These are phyloP conservation scores for Neosilurus mollespiculum DNA, from an alignment of 2,797 vertebrate species.

Conservation along the genomic window DNA sequence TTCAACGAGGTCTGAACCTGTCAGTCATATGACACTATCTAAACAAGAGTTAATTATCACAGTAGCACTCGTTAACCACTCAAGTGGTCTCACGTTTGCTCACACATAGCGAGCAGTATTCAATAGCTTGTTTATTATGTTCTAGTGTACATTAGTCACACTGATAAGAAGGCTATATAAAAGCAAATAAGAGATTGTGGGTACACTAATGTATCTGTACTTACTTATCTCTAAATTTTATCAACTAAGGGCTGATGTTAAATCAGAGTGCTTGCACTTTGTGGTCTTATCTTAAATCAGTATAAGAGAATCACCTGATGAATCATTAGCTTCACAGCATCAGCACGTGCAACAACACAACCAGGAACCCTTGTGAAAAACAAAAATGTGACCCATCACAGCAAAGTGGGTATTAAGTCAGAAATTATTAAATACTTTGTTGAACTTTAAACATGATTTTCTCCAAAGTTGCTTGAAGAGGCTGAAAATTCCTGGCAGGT, in stretches of 20 bases:
- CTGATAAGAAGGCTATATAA: conserved; percentile 20
- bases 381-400: neutral
- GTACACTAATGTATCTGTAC: neutral
- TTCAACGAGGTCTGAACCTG: conserved; percentile 85
- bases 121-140: neutral
- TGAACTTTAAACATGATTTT: too few species aligned
- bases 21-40: neutral
- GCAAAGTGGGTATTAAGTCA: too few species aligned
- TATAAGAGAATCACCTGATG: neutral
- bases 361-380: neutral
- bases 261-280: conserved; percentile 43
- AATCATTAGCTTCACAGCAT: neutral
- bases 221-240: conserved; percentile 36
- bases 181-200: neutral
- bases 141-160: conserved; percentile 11
- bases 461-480: too few species aligned
- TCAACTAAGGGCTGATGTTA: conserved; percentile 23
- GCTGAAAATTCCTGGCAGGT: too few species aligned
- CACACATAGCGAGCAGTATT: neutral
- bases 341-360: neutral
- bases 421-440: too few species aligned
- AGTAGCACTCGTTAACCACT: neutral
- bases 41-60: neutral
- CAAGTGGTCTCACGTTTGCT: neutral
- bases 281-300: neutral